Base-by-base conservation (phyloP, 2,113 vertebrate species). In the Antechinus stuartii region DNA sequence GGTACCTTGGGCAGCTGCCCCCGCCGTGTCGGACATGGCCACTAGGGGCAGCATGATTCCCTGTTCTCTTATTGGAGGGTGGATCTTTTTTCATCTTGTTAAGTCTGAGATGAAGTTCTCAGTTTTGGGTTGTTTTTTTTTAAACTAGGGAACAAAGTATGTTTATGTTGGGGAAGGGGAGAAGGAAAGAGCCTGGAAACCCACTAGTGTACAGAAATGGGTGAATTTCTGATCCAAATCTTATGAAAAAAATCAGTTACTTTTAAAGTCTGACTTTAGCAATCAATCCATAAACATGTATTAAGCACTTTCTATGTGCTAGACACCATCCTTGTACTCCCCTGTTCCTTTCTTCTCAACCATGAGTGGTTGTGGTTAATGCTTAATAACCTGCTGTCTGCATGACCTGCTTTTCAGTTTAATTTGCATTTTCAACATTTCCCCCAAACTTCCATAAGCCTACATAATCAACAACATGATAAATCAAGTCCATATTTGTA, bases 171-270 rank as follows among this genome's bases (percentile, higher is more conserved):
- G 68, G 30, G 12, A 30, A 91, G 49, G 53, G 24, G 55, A 54
- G 35, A 11, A 23, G 57, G 84, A 26, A 92, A 91, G 46, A 19
- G 52, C 11, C 52, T 50, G 0, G 2, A 84, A 84, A n/a, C 92
- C 26, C 56, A 19, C 54, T 47, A 47, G 23, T 35, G 52, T 91
- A 94, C 92, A 57, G 97, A 49, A 9, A 9, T 10, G 61, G 90
- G 94, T 96, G 93, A 91, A 97, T 96, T 89, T 96, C 50, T 92
- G 92, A 92, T 96, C 95, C 93, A 96, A 96, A 97, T 97, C 96
- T 97, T 97, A 94, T 95, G 93, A 95, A 95, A 84, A 42, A 84
- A 84, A 84, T 7, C 4, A 22, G 6, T 84, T 4, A 22, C 16
- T 84, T 19, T 84, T n/a, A 84, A 52, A 52, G 35, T 84, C n/a